A percentile compares a stretch with the other conserved stretches of the same genome.
Evolutionary conservation across 2,113 vertebrate genomes (phyloP).

Genomic region (Pangasianodon hypophthalmus): DNA sequence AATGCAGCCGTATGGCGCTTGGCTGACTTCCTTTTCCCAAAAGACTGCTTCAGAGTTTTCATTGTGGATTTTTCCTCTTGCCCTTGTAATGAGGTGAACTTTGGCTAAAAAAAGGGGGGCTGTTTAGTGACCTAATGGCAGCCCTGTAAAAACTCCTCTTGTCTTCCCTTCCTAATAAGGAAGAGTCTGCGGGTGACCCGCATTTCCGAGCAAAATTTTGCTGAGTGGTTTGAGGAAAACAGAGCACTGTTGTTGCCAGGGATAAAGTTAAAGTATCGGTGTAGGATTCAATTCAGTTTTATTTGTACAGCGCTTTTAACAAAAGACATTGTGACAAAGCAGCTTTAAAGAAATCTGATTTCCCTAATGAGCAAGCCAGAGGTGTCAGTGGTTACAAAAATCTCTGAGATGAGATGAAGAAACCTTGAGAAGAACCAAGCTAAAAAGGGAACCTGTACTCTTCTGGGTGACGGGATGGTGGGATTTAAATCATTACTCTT

Average conservation of each 20-base stretch:
- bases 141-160: conserved; percentile 3
- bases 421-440: background rate
- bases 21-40: conserved; percentile 37
- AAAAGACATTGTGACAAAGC: background rate
- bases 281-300: background rate
- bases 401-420: background rate
- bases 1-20: background rate
- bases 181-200: conserved; percentile 53
- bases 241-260: conserved; percentile 47
- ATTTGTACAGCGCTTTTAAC: background rate
- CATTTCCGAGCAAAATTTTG: conserved; percentile 29
- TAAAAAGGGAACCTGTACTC: background rate
- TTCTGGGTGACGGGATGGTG: background rate
- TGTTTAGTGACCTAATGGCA: background rate
- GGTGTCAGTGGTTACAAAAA: background rate
- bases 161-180: conserved; percentile 66
- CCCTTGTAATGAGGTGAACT: conserved; percentile 32
- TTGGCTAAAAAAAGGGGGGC: background rate
- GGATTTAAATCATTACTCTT: background rate
- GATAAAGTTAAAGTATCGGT: background rate
- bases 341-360: background rate
- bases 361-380: background rate
- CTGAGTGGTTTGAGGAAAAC: conserved; percentile 34
- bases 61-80: conserved; percentile 46
- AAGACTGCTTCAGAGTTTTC: conserved; percentile 37